Base-by-base conservation (phyloP, 1,140 invertebrate genomes). In the Oncopeltus fasciatus region DNA sequence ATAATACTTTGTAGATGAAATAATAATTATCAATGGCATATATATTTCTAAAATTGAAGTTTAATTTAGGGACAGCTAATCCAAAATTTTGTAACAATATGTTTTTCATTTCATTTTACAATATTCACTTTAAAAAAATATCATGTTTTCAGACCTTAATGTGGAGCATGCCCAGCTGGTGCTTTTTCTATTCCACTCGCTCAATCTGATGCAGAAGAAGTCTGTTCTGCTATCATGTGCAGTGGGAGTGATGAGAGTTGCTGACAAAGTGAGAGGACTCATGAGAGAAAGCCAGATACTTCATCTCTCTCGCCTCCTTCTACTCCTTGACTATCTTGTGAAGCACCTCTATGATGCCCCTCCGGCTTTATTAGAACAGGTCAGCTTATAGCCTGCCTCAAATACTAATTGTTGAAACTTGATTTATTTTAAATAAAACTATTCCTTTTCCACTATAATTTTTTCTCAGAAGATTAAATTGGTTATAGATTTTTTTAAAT, bases 121-220 rank as follows among this genome's bases (percentile, higher is more conserved):
- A n/a, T n/a, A n/a, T n/a, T n/a, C n/a, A n/a, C n/a, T n/a, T 53
- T 8, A 4, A 18, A 24, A 24, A 26, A 9, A 26, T 53, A 24
- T 53, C 67, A 68, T 68, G 68, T 67, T 80, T 77, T 46, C 75
- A 86, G 92, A 95, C 78, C 76, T 98, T 33, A 97, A 97, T 74
- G 91, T 96, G 11, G 95, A 98, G 73, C 94, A 98, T 75, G 86
- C 92, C 0, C 93, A 97, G 71, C 75, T 97, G 11, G 74, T 98
- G 64, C 78, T 98, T 0, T 95, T 96, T 72, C 75, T 97, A 1
- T 97, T 97, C 72, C 93, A 97, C 73, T 91, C 90, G 2, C 73
- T 97, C 27, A 93, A 91, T 69, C 75, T 97, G 27, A 95, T 95
- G 89, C 91, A 96, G 74, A 97, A 96, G 73, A 97, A 97, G 74